Conservation (phyloP, 2,797 vertebrate species). For the Enteromius thamalakanensis region DNA sequence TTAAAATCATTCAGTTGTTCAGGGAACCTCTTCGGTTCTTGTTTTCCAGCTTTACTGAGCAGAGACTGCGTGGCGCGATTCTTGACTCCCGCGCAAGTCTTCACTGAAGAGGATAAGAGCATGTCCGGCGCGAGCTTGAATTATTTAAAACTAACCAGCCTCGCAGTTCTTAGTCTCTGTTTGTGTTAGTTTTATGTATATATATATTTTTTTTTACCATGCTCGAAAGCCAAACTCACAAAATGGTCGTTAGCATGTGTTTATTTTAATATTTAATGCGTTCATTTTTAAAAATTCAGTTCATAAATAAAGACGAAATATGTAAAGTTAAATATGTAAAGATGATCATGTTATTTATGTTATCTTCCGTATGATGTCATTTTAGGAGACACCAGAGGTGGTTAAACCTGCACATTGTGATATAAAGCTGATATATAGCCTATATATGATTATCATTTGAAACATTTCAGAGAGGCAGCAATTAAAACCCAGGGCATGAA, state of each 20-base stretch:
- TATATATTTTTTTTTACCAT: background rate
- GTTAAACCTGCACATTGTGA: background rate
- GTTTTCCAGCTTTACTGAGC: constrained; percentile 41
- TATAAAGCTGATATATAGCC: background rate
- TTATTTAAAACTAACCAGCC: constrained; percentile 69
- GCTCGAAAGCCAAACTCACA: background rate
- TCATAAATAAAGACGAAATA: background rate
- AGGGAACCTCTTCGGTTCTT: background rate
- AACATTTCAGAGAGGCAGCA: background rate
- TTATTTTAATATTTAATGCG: background rate
- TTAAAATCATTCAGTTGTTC: background rate
- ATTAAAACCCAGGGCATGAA: background rate
- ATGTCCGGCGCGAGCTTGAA: constrained; percentile 64
- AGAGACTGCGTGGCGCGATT: background rate
- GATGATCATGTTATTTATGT: background rate
- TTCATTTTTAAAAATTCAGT: background rate
- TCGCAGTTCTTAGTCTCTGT: constrained; percentile 51
- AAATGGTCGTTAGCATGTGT: background rate
- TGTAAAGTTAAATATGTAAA: background rate
- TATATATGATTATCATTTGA: background rate
- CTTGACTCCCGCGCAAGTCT: constrained; percentile 39
- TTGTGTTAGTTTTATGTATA: background rate
- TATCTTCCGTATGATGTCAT: background rate
- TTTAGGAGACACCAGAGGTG: background rate
- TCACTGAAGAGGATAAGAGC: constrained; percentile 50